Conservation (phyloP, 1,140 invertebrate species). For the Aleiodes sp. region DNA sequence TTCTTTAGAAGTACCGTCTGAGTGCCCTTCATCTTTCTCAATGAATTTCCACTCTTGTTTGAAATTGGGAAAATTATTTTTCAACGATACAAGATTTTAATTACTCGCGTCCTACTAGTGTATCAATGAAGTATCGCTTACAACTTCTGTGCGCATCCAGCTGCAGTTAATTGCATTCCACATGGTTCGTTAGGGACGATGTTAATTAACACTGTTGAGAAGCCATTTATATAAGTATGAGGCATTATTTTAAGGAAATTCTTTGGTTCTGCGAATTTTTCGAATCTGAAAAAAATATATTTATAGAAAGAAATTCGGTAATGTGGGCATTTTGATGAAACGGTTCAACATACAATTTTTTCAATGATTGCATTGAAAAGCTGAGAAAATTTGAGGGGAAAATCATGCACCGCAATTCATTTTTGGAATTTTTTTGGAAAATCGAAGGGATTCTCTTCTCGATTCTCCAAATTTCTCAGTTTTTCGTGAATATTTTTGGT, state of each 20-base stretch:
- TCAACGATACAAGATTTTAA: not conserved
- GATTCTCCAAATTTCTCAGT: no score
- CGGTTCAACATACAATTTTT: no score
- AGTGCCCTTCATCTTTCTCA: not conserved
- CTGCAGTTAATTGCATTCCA: slow-evolving; percentile 6
- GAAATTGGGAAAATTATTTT: slow-evolving; percentile 4
- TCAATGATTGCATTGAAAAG: no score
- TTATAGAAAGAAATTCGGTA: no score
- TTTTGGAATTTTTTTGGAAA: no score
- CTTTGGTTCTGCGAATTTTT: no score
- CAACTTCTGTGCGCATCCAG: not conserved
- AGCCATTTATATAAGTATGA: not conserved
- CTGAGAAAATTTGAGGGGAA: no score
- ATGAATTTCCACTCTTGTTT: not conserved
- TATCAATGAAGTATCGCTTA: not conserved
- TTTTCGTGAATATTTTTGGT: no score
- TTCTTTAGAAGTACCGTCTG: not conserved
- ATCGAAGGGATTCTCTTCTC: no score
- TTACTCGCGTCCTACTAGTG: not conserved
- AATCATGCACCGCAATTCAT: no score
- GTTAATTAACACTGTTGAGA: not conserved
- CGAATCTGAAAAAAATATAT: no score
- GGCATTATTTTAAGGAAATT: not conserved
- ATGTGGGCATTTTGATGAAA: no score
- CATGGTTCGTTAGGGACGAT: not conserved